These are phyloP conservation scores for Lissocephala sabroskyi DNA, from an alignment of 2,888 invertebrate genomes.

Conservation along the genomic window DNA sequence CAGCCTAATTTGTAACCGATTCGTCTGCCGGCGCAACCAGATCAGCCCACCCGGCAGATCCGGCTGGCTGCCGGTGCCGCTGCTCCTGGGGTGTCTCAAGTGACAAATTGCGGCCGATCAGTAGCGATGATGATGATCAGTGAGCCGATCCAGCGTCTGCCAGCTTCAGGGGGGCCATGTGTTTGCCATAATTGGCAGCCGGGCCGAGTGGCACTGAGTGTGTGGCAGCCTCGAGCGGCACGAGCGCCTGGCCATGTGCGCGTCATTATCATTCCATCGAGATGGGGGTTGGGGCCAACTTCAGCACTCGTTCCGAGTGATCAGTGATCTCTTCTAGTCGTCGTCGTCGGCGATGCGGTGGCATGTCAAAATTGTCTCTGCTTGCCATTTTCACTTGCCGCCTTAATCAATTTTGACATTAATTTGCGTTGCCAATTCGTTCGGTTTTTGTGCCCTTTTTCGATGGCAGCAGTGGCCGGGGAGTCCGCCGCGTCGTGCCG, in stretches of 20 bases:
- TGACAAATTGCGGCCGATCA: conserved; percentile 36
- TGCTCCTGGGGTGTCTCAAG: conserved; percentile 27
- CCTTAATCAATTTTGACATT: conserved; percentile 68
- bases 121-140: background rate
- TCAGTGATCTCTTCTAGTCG: conserved; percentile 10
- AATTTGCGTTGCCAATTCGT: conserved; percentile 58
- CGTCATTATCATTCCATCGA: conserved; percentile 1
- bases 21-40: too few species aligned
- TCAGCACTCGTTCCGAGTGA: too few species aligned
- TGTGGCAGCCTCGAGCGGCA: background rate
- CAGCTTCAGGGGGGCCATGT: too few species aligned
- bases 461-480: background rate
- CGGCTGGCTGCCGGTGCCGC: too few species aligned
- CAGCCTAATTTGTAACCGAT: too few species aligned
- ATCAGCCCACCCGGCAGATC: too few species aligned
- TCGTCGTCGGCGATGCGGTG: background rate
- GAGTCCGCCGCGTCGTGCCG: background rate
- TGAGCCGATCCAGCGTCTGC: too few species aligned
- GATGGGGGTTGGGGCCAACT: too few species aligned
- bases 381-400: conserved; percentile 1
- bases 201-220: conserved; percentile 44
- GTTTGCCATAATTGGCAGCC: conserved; percentile 53
- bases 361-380: conserved; percentile 1
- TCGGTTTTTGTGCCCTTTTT: conserved; percentile 31
- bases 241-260: conserved; percentile 5